phyloP scores from a whole-genome alignment of 2,888 invertebrate genomes.

The Dryomyza anilis region DNA sequence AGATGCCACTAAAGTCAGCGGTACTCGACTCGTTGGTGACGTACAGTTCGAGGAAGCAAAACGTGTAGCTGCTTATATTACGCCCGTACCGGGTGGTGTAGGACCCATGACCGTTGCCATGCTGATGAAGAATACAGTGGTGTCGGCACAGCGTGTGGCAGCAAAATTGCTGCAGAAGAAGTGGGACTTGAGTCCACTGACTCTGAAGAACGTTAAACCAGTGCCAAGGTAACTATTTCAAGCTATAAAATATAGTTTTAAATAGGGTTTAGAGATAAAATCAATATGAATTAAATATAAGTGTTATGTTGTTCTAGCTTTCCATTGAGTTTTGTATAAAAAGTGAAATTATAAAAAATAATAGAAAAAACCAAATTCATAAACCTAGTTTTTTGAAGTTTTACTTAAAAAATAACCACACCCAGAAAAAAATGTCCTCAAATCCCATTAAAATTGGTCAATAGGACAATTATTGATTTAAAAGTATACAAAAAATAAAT shows the following conservation, averaged over 20 bases:
- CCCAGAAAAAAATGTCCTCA: too few species aligned
- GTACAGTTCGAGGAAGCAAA: slow-evolving; percentile 84
- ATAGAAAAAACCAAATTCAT: background rate
- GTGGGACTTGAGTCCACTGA: slow-evolving; percentile 76
- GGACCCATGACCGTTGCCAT: slow-evolving; percentile 99
- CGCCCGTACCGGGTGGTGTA: slow-evolving; percentile 96
- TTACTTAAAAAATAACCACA: too few species aligned
- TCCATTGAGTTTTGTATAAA: too few species aligned
- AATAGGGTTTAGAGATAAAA: background rate
- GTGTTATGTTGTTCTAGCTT: background rate
- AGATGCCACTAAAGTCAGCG: slow-evolving; percentile 78
- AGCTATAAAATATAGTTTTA: slow-evolving; percentile 12
- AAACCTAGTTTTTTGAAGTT: background rate
- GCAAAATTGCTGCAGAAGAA: slow-evolving; percentile 63
- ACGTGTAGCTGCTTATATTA: slow-evolving; percentile 83
- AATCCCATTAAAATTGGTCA: too few species aligned
- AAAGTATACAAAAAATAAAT: too few species aligned
- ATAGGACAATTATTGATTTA: too few species aligned
- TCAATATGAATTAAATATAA: background rate
- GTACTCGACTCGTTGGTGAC: slow-evolving; percentile 90
- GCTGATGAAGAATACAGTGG: slow-evolving; percentile 93
- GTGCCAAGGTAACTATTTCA: slow-evolving; percentile 76
- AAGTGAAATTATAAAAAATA: background rate
- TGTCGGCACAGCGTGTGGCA: slow-evolving; percentile 74
- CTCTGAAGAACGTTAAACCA: slow-evolving; percentile 69